Base-by-base conservation (phyloP, 2,113 vertebrate species). In the Oreochromis niloticus region DNA sequence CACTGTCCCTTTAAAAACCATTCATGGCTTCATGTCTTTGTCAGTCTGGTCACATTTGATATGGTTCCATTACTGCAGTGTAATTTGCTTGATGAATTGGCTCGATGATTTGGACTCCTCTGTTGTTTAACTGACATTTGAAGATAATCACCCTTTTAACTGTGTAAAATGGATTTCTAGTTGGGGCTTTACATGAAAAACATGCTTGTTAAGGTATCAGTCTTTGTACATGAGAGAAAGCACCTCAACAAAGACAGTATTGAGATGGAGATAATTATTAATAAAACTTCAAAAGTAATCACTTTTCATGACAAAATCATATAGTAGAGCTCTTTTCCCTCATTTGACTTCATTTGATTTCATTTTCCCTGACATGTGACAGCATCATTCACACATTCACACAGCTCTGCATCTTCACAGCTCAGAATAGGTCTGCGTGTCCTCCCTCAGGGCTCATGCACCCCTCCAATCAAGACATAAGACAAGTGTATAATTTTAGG, bases 71-170 rank as follows among this genome's bases (percentile, higher is more conserved):
- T 78, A 36, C 78, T 6, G 48, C 55, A 24, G 48, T 89, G 85
- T 88, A 81, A 92, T 95, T 92, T 90, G 16, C 48, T 82, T 80
- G 73, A 91, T 87, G 86, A 91, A 85, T 63, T 88, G 84, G 59
- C 39, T 43, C 55, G 86, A 82, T 88, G 34, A 90, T 83, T 86
- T 19, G 27, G 81, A 85, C 57, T 89, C 46, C 16, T 88, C 36
- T 34, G 59, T 63, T 55, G 81, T 80, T 89, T 81, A 80, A 61
- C 61, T 88, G 81, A 75, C 73, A 87, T 85, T 88, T 85, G 50
- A 87, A 83, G 82, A 87, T 79, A 90, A 88, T 61, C 73, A 87
- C 59, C 48, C 57, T 84, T 91, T 85, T 88, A 71, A 85, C 30
- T 83, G 88, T 81, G 57, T 78, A 78, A 85, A 88, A 80, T 75